Evolutionary conservation across 2,888 invertebrate species (phyloP).

Genomic region (Pseudococcus jackbeardsleyi): DNA sequence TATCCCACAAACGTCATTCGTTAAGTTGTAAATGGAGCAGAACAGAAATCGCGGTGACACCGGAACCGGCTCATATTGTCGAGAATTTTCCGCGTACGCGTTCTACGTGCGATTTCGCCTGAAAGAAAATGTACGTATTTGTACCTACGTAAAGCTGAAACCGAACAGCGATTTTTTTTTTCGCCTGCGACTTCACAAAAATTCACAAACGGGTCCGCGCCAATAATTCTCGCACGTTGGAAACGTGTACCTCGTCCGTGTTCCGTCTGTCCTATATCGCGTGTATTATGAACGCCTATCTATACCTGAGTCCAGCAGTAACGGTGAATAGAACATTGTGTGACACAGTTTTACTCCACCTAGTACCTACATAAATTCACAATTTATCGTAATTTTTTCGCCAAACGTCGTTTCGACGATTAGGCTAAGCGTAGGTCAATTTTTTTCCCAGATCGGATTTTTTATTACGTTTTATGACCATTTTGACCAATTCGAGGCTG

Average conservation of each 20-base stretch:
- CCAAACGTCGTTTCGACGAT: not conserved
- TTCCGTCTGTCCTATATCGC: slow-evolving; percentile 41
- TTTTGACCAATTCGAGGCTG: not conserved
- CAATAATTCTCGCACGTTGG: slow-evolving; percentile 19
- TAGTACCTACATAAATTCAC: slow-evolving; percentile 2
- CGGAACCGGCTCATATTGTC: slow-evolving; percentile 39
- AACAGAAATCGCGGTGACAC: slow-evolving; percentile 50
- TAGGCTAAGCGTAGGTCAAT: not conserved
- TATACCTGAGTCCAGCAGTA: not conserved
- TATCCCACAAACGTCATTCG: slow-evolving; percentile 44
- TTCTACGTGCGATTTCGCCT: not conserved
- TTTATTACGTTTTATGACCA: not conserved
- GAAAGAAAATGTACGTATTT: not conserved
- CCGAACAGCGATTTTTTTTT: not conserved
- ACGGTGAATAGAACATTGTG: slow-evolving; percentile 19
- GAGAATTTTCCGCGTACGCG: slow-evolving; percentile 38
- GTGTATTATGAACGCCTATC: not conserved
- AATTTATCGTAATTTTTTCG: slow-evolving; percentile 4
- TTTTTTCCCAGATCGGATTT: not conserved
- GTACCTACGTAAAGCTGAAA: slow-evolving; percentile 1
- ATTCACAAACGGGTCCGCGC: slow-evolving; percentile 16
- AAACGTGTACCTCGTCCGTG: slow-evolving; percentile 18
- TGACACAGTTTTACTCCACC: not conserved
- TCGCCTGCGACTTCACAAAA: slow-evolving; percentile 12
- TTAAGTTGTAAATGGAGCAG: slow-evolving; percentile 39